Evolutionary conservation across 2,113 vertebrate species (phyloP).

Genomic region (Genyomyrus donnyi): DNA sequence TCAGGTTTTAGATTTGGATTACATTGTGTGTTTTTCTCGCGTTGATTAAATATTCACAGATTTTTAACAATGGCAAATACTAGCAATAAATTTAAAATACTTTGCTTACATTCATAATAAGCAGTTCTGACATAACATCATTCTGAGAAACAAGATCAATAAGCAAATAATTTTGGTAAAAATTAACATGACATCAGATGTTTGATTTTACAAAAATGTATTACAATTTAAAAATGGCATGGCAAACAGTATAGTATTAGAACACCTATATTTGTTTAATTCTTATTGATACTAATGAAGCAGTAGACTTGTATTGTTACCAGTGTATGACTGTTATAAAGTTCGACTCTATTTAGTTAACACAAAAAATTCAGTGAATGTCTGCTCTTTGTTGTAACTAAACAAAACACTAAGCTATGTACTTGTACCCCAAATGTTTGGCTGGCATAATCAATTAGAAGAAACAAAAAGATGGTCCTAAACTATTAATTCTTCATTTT

Average conservation of each 20-base stretch:
- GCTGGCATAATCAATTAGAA: neutral
- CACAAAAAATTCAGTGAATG: neutral
- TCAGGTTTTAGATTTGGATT: neutral
- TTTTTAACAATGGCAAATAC: neutral
- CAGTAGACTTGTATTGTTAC: neutral
- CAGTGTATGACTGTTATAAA: neutral
- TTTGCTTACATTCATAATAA: neutral
- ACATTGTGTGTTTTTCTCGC: neutral
- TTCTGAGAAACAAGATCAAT: neutral
- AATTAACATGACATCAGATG: neutral
- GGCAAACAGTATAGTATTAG: neutral
- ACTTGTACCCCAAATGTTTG: neutral
- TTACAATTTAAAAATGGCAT: neutral
- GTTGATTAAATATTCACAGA: neutral
- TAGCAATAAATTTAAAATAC: neutral
- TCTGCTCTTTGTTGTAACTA: neutral
- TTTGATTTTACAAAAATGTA: neutral
- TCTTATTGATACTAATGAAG: neutral
- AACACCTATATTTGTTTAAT: neutral
- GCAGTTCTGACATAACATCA: neutral
- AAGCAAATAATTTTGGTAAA: neutral
- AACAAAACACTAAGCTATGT: slow-evolving; percentile 8
- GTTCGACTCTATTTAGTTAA: neutral
- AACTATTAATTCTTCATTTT: neutral
- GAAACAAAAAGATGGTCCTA: neutral